Conservation (phyloP, 2,888 invertebrate genomes). For the Scaptodrosophila latifasciaeformis region DNA sequence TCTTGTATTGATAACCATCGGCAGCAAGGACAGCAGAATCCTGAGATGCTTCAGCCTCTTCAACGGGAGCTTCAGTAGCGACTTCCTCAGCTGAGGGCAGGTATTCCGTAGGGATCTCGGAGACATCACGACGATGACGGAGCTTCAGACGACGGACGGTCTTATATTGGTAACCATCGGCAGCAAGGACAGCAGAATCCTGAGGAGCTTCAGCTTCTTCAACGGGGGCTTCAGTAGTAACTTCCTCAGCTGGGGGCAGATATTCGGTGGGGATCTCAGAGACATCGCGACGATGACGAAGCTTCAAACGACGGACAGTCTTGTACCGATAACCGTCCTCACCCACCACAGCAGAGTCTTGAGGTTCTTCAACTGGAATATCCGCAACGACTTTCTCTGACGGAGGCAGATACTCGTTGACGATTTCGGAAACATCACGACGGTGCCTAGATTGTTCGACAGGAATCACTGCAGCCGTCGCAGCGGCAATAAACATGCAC, state of each 20-base stretch:
- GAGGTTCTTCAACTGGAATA: conserved; percentile 15
- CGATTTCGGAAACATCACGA: conserved; percentile 61
- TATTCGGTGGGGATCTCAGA: conserved; percentile 27
- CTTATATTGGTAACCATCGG: conserved; percentile 44
- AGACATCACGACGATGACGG: conserved; percentile 42
- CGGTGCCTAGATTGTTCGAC: conserved; percentile 67
- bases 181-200: conserved; percentile 26
- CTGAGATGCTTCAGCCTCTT: conserved; percentile 16
- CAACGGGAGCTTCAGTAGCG: conserved; percentile 19
- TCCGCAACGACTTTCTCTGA: conserved; percentile 39
- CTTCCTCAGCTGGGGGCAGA: conserved; percentile 33
- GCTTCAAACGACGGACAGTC: conserved; percentile 38
- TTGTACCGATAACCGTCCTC: conserved; percentile 42
- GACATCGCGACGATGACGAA: conserved; percentile 40
- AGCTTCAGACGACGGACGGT: conserved; percentile 35
- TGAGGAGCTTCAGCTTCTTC: conserved; percentile 15
- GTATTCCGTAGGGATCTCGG: conserved; percentile 35
- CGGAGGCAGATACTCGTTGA: conserved; percentile 27
- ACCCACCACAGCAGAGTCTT: not conserved
- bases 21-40: conserved; percentile 27
- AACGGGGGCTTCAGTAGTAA: conserved; percentile 23
- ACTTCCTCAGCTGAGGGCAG: conserved; percentile 35
- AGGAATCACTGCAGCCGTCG: conserved; percentile 68
- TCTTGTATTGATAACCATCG: conserved; percentile 34
- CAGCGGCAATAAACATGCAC: conserved; percentile 60